Base-by-base conservation (phyloP, 2,113 vertebrate genomes). In the Microtus ochrogaster region DNA sequence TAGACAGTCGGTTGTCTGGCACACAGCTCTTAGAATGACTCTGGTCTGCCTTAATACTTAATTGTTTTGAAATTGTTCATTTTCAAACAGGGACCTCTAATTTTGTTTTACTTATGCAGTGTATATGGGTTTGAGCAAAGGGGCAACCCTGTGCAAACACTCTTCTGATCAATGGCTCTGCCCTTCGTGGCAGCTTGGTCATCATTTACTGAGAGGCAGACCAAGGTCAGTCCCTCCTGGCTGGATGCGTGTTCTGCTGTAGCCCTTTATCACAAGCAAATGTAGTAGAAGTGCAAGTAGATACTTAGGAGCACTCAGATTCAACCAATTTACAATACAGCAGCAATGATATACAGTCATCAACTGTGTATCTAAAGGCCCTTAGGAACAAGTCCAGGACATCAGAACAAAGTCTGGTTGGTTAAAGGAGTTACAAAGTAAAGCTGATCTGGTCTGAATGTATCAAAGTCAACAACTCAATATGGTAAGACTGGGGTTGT, bases 181-280 rank as follows among this genome's bases (percentile, higher is more conserved):
- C 19, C 79, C 39, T 85, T 79, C 19, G 26, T 6, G 97, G 52
- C 44, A 92, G 4, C n/a, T 33, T 28, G 63, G 36, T 26, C 52
- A 33, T 74, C 52, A 39, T 52, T n/a, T 87, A 28, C 17, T 6
- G 41, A 76, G 68, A 92, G n/a, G 44, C 3, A 2, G 52, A 41
- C 70, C 19, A 58, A 66, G 39, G 41, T n/a, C 8, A 3, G 55
- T 4, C 0, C 30, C 66, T 76, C 41, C 55, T 82, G 36, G 85
- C 52, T 24, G 78, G 47, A 5, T 65, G 33, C 2, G 0, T 33
- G 33, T 24, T 63, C 52, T 77, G 63, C 79, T 41, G 81, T 52
- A 79, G 74, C 7, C n/a, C 19, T 83, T 79, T 41, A 49, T 63
- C 82, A 70, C 92, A 90, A 94, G 47, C 58, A 74, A 95, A 65